Conservation (phyloP, 2,113 vertebrate species). For the Nyctereutes procyonoides region DNA sequence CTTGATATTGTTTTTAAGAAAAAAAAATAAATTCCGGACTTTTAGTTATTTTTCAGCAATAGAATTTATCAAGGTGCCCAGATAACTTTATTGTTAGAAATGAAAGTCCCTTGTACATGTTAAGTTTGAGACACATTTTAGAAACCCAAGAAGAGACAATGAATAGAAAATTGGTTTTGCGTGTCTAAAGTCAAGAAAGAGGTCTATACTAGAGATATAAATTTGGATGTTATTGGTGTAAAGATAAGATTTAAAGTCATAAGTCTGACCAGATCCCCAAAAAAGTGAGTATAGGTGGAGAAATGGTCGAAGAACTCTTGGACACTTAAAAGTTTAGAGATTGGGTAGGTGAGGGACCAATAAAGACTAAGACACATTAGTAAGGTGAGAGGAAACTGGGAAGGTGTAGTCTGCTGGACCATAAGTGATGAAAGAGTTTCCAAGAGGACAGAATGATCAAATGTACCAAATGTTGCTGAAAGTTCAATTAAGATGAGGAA, state of each 20-base stretch:
- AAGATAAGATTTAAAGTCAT: neutral
- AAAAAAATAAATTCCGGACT: neutral
- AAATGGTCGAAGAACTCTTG: neutral
- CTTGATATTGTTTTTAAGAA: neutral
- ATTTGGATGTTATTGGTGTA: neutral
- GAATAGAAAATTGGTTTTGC: neutral
- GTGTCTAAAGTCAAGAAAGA: neutral
- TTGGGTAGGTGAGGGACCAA: neutral
- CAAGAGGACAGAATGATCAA: neutral
- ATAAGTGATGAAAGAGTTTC: neutral
- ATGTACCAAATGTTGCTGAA: neutral
- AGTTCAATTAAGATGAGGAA: neutral
- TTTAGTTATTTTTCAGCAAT: constrained; percentile 29
- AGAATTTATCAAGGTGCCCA: neutral
- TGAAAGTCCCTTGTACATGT: neutral
- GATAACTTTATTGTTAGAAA: neutral
- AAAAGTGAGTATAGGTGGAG: neutral
- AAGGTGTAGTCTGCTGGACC: neutral
- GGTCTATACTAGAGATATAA: neutral
- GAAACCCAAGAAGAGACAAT: neutral
- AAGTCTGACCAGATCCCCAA: neutral
- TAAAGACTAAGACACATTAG: neutral
- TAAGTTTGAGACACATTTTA: neutral
- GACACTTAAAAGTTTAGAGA: neutral
- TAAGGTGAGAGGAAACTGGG: neutral